Evolutionary conservation across 2,113 vertebrate genomes (phyloP).

Genomic region (Tachycineta bicolor): DNA sequence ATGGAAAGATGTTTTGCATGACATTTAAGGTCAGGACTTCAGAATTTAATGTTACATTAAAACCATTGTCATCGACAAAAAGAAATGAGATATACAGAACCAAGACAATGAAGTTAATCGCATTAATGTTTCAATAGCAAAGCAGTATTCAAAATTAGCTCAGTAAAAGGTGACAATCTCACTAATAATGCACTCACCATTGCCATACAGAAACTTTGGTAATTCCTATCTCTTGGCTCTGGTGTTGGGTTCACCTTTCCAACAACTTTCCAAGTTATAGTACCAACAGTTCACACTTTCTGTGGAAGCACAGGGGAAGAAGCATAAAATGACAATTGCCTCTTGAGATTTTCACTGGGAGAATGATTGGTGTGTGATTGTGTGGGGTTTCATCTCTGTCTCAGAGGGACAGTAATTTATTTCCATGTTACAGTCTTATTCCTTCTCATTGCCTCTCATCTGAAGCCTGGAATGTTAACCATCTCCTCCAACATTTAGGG

Average conservation of each 20-base stretch:
- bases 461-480: background rate
- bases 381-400: background rate
- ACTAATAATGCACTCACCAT: background rate
- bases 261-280: background rate
- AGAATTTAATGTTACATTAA: background rate
- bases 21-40: background rate
- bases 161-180: background rate
- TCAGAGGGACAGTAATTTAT: background rate
- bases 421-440: background rate
- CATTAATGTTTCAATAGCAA: background rate
- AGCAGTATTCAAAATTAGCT: background rate
- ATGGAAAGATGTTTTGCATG: background rate
- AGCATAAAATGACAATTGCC: fast-evolving
- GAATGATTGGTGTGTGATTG: background rate
- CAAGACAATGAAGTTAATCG: background rate
- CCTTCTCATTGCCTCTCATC: background rate
- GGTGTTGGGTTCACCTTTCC: background rate
- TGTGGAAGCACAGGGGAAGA: background rate
- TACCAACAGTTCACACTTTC: background rate
- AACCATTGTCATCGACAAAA: background rate
- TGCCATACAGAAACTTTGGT: background rate
- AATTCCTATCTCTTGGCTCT: background rate
- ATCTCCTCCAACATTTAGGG: background rate
- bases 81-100: fast-evolving
- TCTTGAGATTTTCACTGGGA: background rate